Evolutionary conservation across 2,888 invertebrate species (phyloP).

Genomic region (Frankliniella intonsa): DNA sequence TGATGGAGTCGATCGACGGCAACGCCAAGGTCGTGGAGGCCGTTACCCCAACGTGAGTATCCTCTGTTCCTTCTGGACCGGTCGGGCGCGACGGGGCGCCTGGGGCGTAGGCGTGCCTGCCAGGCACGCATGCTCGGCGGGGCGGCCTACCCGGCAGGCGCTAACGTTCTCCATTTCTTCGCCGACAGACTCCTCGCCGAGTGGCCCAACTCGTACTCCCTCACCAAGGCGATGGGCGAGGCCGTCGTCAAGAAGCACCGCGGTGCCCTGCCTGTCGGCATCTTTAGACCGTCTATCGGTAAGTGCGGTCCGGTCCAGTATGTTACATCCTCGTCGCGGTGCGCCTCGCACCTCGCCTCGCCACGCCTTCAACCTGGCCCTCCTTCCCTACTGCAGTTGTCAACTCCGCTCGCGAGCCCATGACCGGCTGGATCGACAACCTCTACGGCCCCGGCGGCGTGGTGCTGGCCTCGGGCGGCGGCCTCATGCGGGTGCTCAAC

Average conservation of each 20-base stretch:
- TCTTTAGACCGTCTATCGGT: slow-evolving; percentile 79
- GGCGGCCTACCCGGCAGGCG: neutral
- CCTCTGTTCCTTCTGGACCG: neutral
- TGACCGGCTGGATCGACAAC: slow-evolving; percentile 64
- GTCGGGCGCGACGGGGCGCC: neutral
- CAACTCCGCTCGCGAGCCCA: slow-evolving; percentile 47
- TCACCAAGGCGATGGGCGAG: slow-evolving; percentile 80
- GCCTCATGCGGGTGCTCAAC: slow-evolving; percentile 59
- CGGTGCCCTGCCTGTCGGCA: slow-evolving; percentile 62
- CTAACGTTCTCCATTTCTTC: neutral
- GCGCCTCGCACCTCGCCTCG: too few species aligned
- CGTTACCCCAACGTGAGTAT: slow-evolving; percentile 43
- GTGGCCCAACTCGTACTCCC: slow-evolving; percentile 83
- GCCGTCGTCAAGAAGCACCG: slow-evolving; percentile 58
- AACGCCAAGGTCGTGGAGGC: slow-evolving; percentile 43
- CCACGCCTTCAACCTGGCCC: slow-evolving; percentile 29
- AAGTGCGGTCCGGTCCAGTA: slow-evolving; percentile 40
- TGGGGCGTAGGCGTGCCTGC: too few species aligned
- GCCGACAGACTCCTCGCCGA: slow-evolving; percentile 42
- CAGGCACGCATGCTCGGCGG: too few species aligned
- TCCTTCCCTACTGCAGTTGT: slow-evolving; percentile 39
- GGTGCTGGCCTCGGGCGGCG: slow-evolving; percentile 52
- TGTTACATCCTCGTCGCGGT: too few species aligned
- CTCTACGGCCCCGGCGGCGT: slow-evolving; percentile 62
- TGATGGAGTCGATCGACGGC: slow-evolving; percentile 42